Evolutionary conservation across 2,113 vertebrate species (phyloP).

Genomic region (Brachyhypopomus occidentalis): DNA sequence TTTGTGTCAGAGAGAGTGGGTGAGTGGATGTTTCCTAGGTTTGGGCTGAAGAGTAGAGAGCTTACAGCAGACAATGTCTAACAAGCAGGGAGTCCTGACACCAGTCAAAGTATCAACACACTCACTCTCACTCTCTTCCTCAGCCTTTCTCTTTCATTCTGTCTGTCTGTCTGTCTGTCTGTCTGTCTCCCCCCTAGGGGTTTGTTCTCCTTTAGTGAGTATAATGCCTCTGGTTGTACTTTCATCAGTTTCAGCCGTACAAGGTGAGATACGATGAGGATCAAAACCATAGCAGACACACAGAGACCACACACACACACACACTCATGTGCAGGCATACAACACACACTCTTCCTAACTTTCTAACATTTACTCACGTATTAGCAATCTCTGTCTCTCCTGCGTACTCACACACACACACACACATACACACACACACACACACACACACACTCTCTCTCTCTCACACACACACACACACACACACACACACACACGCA

Average conservation of each 20-base stretch:
- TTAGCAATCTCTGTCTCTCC: too few species aligned
- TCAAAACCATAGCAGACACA: slow-evolving; percentile 38
- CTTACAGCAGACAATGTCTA: slow-evolving; percentile 59
- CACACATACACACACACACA: too few species aligned
- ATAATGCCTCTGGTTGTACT: slow-evolving; percentile 51
- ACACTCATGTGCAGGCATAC: background rate
- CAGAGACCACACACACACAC: slow-evolving; percentile 14
- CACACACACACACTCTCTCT: too few species aligned
- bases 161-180: background rate
- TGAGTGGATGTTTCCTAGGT: slow-evolving; percentile 35
- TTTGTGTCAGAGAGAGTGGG: slow-evolving; percentile 27
- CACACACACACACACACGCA: too few species aligned
- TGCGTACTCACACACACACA: too few species aligned
- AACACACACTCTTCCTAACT: too few species aligned
- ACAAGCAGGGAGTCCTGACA: slow-evolving; percentile 70
- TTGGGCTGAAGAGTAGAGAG: slow-evolving; percentile 48
- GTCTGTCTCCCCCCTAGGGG: slow-evolving; percentile 13
- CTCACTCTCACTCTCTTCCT: background rate
- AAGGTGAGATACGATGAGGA: slow-evolving; percentile 53
- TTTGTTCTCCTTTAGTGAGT: slow-evolving; percentile 46
- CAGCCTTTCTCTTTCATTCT: background rate
- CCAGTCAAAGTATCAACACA: slow-evolving; percentile 64
- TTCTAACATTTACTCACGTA: too few species aligned
- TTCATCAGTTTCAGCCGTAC: slow-evolving; percentile 47
- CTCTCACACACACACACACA: too few species aligned